Base-by-base conservation (phyloP, 2,888 invertebrate species). In the Meliscaeva auricollis region DNA sequence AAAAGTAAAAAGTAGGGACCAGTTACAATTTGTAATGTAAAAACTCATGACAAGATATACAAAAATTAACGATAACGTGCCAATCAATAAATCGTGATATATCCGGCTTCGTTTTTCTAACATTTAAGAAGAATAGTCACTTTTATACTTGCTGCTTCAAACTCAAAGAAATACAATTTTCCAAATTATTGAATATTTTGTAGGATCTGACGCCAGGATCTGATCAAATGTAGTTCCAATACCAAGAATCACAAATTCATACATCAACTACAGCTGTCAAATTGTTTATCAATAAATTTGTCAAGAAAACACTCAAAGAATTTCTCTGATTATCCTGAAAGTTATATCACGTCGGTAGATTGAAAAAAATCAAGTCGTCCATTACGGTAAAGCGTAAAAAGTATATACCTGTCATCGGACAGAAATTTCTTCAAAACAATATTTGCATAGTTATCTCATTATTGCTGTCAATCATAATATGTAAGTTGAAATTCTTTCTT, bases 391-490 rank as follows among this genome's bases (percentile, higher is more conserved):
- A 6, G 9, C 35, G 35, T 35, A 6, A 1, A 0, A 9, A 35
- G 7, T 6, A 35, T 9, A 35, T 6, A 2, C 13, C 9, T 38
- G 9, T 13, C 38, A 9, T 38, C 38, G 38, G 38, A 9, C 38
- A 38, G 38, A 3, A 38, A 9, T 38, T 38, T 38, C 26, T 44
- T 26, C 41, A 0, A 38, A 8, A 60, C 7, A 3, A 13, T n/a
- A 38, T 58, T 58, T 58, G 38, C 58, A 58, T 58, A 17, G 30
- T 20, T 46, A 64, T 62, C 62, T 62, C 11, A 64, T 46, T 46
- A 17, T 13, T 32, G 7, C 64, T 46, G 46, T 46, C 64, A 64
- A 64, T 64, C 64, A 58, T 13, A 15, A 11, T 8, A 20, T 22
- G 22, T 9, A 8, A 38, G 2, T 3, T 0, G 1, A 35, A 22